Base-by-base conservation (phyloP, 2,797 vertebrate species). In the Rachycentron canadum region DNA sequence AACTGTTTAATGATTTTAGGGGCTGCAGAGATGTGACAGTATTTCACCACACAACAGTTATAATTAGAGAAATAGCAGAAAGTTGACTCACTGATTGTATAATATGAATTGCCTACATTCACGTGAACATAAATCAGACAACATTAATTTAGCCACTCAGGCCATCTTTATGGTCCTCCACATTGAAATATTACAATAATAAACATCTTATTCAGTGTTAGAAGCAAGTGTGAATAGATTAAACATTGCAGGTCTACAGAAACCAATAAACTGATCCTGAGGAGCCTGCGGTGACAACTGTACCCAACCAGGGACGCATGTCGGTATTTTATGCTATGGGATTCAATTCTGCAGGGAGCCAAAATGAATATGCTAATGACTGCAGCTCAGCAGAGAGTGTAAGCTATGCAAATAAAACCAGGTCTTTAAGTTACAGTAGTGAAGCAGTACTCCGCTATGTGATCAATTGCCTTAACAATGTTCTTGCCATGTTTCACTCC, bases 361-460 rank as follows among this genome's bases (percentile, higher is more conserved):
- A 47, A 74, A 81, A 87, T 91, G 79, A 90, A 89, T 84, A 86
- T 87, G 89, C 73, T 90, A 91, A 93, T 84, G 49, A 16, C 0
- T 82, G 78, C 59, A 26, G 45, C 81, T 79, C 83, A 55, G 75
- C 32, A 30, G 79, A 90, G 59, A 79, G 77, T 34, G 69, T 55
- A 50, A 52, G 50, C 78, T 60, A 82, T 67, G 82, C 85, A 88
- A 90, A 90, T 85, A 88, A 87, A 88, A 90, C 68, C 69, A 79
- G 25, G 26, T 87, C 68, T 49, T 85, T 78, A 80, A 88, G 81
- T 89, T 88, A 81, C 68, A 73, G 73, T 58, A 50, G 68, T 66
- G 63, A 52, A 79, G 66, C 69, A 25, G 55, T 57, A 17, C 55
- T 64, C 76, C 67, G 79, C 67, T 61, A 41, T 36, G 68, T 82